These are phyloP conservation scores for Cossypha polioptera DNA, from an alignment of 2,797 vertebrate genomes.

Conservation along the genomic window DNA sequence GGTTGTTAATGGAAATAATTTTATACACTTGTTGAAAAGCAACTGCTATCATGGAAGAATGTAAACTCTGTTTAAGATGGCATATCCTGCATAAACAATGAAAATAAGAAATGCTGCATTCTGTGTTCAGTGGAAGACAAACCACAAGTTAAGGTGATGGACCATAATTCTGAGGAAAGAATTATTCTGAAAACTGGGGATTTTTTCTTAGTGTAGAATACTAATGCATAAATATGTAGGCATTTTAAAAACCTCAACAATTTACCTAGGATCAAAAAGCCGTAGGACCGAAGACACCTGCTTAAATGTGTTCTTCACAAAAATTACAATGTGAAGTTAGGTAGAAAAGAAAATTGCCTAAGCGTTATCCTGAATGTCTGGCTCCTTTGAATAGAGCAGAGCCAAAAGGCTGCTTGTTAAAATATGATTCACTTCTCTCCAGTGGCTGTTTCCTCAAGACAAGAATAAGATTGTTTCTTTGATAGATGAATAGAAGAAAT, in stretches of 20 bases:
- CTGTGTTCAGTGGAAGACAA: not conserved
- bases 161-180: not conserved
- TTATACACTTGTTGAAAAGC: not conserved
- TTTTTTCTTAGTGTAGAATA: not conserved
- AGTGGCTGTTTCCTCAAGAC: not conserved
- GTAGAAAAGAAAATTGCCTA: rapidly evolving
- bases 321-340: not conserved
- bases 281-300: not conserved
- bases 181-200: not conserved
- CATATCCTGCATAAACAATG: not conserved
- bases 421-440: not conserved
- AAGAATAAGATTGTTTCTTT: not conserved
- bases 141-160: not conserved
- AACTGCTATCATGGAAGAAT: not conserved
- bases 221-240: not conserved
- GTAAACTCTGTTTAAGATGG: not conserved
- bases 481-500: not conserved
- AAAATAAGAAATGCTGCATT: not conserved
- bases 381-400: not conserved
- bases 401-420: not conserved
- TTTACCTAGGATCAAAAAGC: not conserved
- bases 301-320: not conserved
- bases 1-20: not conserved
- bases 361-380: rapidly evolving
- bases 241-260: not conserved